A percentile compares a stretch with the other conserved stretches of the same genome.
phyloP scores from a whole-genome alignment of 1,140 invertebrate species.

The Ostrea denselamellosa region DNA sequence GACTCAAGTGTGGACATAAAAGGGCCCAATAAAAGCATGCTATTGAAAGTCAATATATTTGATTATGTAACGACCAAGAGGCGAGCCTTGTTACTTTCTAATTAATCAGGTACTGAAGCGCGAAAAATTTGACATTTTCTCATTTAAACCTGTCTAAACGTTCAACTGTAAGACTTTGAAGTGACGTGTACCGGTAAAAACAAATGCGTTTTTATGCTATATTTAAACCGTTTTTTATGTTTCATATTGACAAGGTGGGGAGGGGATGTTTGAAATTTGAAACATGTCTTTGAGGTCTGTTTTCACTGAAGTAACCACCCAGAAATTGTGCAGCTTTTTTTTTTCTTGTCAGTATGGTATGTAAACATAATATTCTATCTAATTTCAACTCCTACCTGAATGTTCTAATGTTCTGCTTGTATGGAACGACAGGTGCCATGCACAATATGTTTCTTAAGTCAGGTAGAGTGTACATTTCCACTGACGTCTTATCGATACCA shows the following conservation, averaged over 20 bases:
- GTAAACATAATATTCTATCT: no score
- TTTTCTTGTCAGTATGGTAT: no score
- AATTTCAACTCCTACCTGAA: no score
- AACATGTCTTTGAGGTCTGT: not conserved
- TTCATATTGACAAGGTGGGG: not conserved
- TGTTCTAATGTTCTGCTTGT: no score
- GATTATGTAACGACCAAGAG: slow-evolving; percentile 10
- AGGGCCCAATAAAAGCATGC: not conserved
- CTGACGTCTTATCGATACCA: no score
- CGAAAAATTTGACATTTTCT: not conserved
- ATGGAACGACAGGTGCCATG: no score
- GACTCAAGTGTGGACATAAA: slow-evolving; percentile 27
- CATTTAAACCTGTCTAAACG: not conserved
- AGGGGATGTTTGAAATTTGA: not conserved
- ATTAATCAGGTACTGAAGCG: slow-evolving; percentile 32
- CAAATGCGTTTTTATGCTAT: not conserved
- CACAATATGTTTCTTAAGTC: no score
- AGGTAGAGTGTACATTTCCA: no score
- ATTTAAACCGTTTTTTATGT: slow-evolving; percentile 8
- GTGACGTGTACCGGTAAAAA: not conserved
- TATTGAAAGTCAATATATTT: slow-evolving; percentile 21
- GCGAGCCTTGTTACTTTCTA: slow-evolving; percentile 28
- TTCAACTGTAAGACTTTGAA: not conserved
- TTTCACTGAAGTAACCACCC: not conserved
- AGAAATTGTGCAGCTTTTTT: not conserved